Base-by-base conservation (phyloP, 2,888 invertebrate species). In the Dascillus cervinus region DNA sequence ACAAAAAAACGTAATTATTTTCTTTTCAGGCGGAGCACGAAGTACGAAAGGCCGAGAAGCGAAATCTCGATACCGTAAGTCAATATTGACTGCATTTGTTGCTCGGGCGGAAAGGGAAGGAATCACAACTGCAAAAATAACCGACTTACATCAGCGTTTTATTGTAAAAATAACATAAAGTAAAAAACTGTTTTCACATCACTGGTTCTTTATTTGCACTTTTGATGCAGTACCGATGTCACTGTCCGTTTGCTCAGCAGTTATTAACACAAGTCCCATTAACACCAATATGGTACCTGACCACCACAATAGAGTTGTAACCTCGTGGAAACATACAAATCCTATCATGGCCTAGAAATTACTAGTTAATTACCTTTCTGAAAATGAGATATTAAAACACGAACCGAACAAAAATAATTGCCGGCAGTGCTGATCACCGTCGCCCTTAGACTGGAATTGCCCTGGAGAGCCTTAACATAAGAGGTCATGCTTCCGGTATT, bases 261-360 rank as follows among this genome's bases (percentile, higher is more conserved):
- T 68, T 3, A 87, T 73, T 32, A 86, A 65, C 12, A 78, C 60
- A 12, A 89, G 64, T 4, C 89, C 89, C 19, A 72, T 50, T 4
- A 86, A 59, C 34, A 89, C 82, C 8, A 84, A 64, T 10, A 70
- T 55, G 3, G 82, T 77, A 1, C 89, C 88, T 5, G 70, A 47
- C 75, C 82, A 82, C 78, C 87, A 87, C 17, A 71, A 56, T 3
- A 77, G 26, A 0, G 82, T 75, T 1, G 82, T 72, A 0, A 71
- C 65, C 60, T 89, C 89, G 11, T 71, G 69, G 60, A 87, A 88
- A 22, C 86, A 47, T 4, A 77, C 36, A 29, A 73, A 67, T 3
- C 88, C 88, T 32, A 81, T 65, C 19, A 83, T 34, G 22, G 85
- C 87, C 89, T 88, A n/a, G 65, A 19, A 65, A 64, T 47, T 6